Percentiles rank a stretch among this genome's conserved stretches.
These are phyloP conservation scores for Drosophila tanythrix DNA, from an alignment of 2,888 invertebrate species.

Conservation along the genomic window DNA sequence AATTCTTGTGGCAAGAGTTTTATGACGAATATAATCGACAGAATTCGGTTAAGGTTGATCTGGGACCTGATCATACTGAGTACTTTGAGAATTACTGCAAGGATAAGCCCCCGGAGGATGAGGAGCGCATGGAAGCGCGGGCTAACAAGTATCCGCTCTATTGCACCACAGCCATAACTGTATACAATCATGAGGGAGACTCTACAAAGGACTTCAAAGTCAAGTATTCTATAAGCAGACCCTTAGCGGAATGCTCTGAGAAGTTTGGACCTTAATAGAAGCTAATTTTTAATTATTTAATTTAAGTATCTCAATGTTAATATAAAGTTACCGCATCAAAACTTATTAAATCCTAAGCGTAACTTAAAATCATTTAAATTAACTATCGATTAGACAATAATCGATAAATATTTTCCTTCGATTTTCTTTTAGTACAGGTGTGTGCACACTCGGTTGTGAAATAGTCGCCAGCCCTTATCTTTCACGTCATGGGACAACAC, in stretches of 20 bases:
- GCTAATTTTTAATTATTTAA: not conserved
- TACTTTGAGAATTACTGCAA: slow-evolving; percentile 82
- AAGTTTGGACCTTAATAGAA: slow-evolving; percentile 74
- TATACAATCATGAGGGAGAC: slow-evolving; percentile 82
- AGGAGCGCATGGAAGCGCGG: slow-evolving; percentile 65
- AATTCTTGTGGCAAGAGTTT: slow-evolving; percentile 83
- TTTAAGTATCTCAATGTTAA: slow-evolving; percentile 4
- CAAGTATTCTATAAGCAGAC: slow-evolving; percentile 72
- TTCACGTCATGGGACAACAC: slow-evolving; percentile 28
- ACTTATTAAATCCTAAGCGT: not conserved
- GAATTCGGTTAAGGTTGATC: slow-evolving; percentile 24
- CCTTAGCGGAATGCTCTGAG: slow-evolving; percentile 74
- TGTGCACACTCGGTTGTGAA: slow-evolving; percentile 9
- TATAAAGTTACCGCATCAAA: slow-evolving; percentile 1
- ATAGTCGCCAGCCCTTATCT: slow-evolving; percentile 28
- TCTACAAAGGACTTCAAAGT: slow-evolving; percentile 75
- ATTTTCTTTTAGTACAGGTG: not conserved
- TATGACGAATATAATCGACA: slow-evolving; percentile 81
- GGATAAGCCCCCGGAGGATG: slow-evolving; percentile 61
- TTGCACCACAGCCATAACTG: slow-evolving; percentile 79
- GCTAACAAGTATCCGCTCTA: slow-evolving; percentile 81
- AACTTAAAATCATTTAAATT: not conserved
- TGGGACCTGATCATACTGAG: slow-evolving; percentile 69
- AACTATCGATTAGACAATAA: not conserved
- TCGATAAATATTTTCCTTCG: not conserved